Conservation (phyloP, 2,888 invertebrate genomes). For the Gibbula magus region DNA sequence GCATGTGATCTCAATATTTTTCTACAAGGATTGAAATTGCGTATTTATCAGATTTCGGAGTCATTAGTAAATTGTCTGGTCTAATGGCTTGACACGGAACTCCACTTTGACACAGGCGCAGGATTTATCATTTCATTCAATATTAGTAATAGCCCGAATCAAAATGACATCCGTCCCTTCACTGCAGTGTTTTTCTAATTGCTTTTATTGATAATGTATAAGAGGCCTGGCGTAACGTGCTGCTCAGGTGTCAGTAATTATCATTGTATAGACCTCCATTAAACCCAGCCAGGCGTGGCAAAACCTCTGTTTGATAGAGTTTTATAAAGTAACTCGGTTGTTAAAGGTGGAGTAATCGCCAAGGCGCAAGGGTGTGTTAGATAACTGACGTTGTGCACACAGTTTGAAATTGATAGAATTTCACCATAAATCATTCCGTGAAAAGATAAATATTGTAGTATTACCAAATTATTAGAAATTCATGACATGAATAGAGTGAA, state of each 20-base stretch:
- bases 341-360: neutral
- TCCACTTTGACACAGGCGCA: slow-evolving; percentile 17
- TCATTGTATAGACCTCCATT: neutral
- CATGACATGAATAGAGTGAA: too few species aligned
- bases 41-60: slow-evolving; percentile 20
- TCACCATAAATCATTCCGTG: too few species aligned
- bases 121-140: slow-evolving; percentile 21
- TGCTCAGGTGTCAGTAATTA: slow-evolving; percentile 1
- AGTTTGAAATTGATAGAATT: too few species aligned
- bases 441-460: too few species aligned
- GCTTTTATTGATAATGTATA: slow-evolving; percentile 12
- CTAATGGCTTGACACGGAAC: slow-evolving; percentile 18
- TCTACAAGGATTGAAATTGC: slow-evolving; percentile 1
- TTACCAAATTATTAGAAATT: too few species aligned
- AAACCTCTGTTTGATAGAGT: neutral
- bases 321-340: neutral
- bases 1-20: neutral
- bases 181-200: slow-evolving; percentile 7
- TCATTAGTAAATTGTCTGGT: slow-evolving; percentile 18
- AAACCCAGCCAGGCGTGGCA: neutral
- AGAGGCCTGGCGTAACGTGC: neutral
- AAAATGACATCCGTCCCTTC: slow-evolving; percentile 5
- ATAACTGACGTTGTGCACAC: too few species aligned
- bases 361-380: too few species aligned
- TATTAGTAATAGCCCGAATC: slow-evolving; percentile 20